Base-by-base conservation (phyloP, 2,113 vertebrate genomes). In the Condylura cristata region DNA sequence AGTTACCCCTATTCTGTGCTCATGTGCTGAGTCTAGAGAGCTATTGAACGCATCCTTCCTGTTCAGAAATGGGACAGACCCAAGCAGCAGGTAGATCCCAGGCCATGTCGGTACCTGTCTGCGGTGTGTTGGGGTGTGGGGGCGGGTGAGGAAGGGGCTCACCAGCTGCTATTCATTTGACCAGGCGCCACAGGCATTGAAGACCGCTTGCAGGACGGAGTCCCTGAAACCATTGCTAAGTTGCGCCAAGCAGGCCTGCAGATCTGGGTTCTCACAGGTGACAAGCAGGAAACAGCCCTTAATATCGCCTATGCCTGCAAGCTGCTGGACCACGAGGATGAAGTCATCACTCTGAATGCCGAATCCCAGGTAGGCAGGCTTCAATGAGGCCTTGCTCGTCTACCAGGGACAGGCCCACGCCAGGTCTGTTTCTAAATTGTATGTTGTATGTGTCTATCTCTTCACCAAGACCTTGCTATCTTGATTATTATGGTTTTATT, bases 201-300 rank as follows among this genome's bases (percentile, higher is more conserved):
- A 97, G 99, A 99, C 95, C 98, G 99, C 70, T 98, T 99, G 89
- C 99, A 99, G 97, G 99, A 99, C 0, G 99, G 99, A 0, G 99
- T 99, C 3, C 99, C 99, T 0, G 99, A 99, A 96, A 99, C 99
- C 46, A 99, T 99, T 13, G 98, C 98, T 6, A 98, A 98, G 2
- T 95, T 99, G 85, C 98, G 99, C 56, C 99, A 98, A 91, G 99
- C 99, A 4, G 99, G 99, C n/a, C 96, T 99, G 75, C 99, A 99
- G 97, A 99, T 99, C 72, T 99, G 99, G 99, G 99, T 99, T 89
- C 98, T 99, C 96, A 99, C 99, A 0, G 99, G 99, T 3, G 99
- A 99, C 98, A 99, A 99, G 95, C 99, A 99, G 96, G 99, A 99
- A 97, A 99, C 99, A 0, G 99, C 99, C 9, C 96, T 99, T 80